Percentiles rank a stretch among this genome's conserved stretches.
These are phyloP conservation scores for Notarius lentiginosus DNA, from an alignment of 2,113 vertebrate species.

Conservation along the genomic window DNA sequence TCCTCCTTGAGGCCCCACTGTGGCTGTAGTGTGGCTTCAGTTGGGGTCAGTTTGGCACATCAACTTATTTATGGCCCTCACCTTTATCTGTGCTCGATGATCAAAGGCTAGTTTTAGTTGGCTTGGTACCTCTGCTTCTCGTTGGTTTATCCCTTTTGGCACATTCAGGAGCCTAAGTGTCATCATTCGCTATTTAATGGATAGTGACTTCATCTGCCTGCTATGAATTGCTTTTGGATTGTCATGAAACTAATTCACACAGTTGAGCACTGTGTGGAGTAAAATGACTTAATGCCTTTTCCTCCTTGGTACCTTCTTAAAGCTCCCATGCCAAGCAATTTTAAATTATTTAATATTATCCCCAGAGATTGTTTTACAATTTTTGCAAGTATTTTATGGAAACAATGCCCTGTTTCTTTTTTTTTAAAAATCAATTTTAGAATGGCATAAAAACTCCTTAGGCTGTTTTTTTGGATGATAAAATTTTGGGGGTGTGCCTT, in stretches of 20 bases:
- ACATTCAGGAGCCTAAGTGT: conserved; percentile 2
- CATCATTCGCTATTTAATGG: conserved; percentile 31
- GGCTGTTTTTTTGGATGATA: too few relatives aligned
- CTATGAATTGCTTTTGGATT: not conserved
- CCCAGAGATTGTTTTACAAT: too few relatives aligned
- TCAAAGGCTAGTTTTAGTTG: conserved; percentile 62
- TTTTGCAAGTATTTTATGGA: too few relatives aligned
- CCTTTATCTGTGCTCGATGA: conserved; percentile 55
- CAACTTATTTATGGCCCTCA: conserved; percentile 59
- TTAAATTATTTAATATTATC: too few relatives aligned
- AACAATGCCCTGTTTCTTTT: too few relatives aligned
- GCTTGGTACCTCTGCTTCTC: conserved; percentile 51
- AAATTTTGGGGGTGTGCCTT: too few relatives aligned
- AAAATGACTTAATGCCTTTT: not conserved
- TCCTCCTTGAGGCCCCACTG: conserved; percentile 18
- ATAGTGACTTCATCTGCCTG: conserved; percentile 7
- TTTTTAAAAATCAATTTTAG: too few relatives aligned
- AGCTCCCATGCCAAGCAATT: too few relatives aligned
- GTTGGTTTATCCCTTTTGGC: conserved; percentile 14
- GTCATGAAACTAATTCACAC: conserved; percentile 26
- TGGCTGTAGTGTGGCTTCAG: conserved; percentile 25
- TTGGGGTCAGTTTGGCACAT: conserved; percentile 48
- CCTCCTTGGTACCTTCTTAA: not conserved
- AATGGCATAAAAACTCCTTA: too few relatives aligned
- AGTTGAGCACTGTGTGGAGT: not conserved